These are phyloP conservation scores for Sceloporus tristichus DNA, from an alignment of 2,113 vertebrate species.

Conservation along the genomic window DNA sequence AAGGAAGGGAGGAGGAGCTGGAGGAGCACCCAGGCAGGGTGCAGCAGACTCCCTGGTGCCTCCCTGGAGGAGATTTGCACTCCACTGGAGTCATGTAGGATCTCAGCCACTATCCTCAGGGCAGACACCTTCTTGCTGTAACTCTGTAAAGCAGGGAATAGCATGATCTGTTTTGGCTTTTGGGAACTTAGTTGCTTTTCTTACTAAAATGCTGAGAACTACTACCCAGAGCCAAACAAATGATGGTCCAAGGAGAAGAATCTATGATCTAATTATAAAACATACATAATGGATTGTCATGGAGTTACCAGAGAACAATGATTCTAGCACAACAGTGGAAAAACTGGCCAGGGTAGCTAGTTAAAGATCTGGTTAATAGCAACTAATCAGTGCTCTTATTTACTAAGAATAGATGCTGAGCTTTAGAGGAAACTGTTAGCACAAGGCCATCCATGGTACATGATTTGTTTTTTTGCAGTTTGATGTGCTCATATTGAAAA, in stretches of 20 bases:
- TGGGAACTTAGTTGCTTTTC: not conserved
- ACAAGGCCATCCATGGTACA: not conserved
- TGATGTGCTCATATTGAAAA: not conserved
- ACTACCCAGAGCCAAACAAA: not conserved
- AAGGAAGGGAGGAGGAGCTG: no score
- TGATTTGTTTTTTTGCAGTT: not conserved
- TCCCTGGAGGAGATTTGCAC: no score
- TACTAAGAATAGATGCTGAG: not conserved
- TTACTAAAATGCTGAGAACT: not conserved
- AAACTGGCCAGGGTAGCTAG: not conserved
- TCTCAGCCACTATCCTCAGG: no score
- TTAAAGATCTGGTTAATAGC: not conserved
- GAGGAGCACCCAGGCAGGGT: no score
- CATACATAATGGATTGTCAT: not conserved
- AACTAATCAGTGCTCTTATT: not conserved
- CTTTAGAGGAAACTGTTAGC: not conserved
- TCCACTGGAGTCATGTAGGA: no score
- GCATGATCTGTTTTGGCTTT: not conserved
- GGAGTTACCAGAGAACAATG: not conserved
- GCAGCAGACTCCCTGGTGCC: no score
- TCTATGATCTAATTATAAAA: not conserved
- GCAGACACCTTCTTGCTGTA: not conserved
- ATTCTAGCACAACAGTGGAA: not conserved
- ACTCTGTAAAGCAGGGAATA: not conserved
- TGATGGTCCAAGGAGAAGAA: not conserved